These are phyloP conservation scores for Pachyrhynchus sulphureomaculatus DNA, from an alignment of 1,140 invertebrate species.

Conservation along the genomic window DNA sequence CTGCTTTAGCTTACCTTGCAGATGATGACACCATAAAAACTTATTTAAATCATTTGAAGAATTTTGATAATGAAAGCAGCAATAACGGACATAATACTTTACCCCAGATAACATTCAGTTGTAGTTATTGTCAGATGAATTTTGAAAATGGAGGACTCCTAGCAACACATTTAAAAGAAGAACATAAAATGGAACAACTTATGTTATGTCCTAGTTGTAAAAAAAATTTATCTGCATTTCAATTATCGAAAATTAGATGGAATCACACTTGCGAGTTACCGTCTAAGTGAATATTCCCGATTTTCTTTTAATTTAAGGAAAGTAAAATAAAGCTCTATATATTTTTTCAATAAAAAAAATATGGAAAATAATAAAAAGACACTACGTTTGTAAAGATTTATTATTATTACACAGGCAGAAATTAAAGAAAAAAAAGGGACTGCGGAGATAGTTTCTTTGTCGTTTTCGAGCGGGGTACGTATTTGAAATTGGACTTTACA, in stretches of 20 bases:
- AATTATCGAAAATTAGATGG: constrained; percentile 20
- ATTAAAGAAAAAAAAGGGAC: too few species aligned
- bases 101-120: constrained; percentile 29
- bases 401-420: too few species aligned
- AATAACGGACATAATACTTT: neutral
- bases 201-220: constrained; percentile 31
- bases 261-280: constrained; percentile 15
- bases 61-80: constrained; percentile 1
- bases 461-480: too few species aligned
- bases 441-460: too few species aligned
- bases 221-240: neutral
- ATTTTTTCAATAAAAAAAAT: too few species aligned
- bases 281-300: too few species aligned
- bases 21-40: constrained; percentile 7
- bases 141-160: constrained; percentile 8
- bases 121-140: constrained; percentile 20
- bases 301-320: too few species aligned
- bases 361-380: too few species aligned
- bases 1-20: neutral
- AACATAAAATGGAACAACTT: constrained; percentile 31
- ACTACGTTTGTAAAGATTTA: too few species aligned
- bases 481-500: too few species aligned
- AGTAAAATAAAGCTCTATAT: too few species aligned
- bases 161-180: constrained; percentile 22
- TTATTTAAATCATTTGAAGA: constrained; percentile 24